phyloP scores from a whole-genome alignment of 2,888 invertebrate genomes.

The Holacanthella duospinosa region DNA sequence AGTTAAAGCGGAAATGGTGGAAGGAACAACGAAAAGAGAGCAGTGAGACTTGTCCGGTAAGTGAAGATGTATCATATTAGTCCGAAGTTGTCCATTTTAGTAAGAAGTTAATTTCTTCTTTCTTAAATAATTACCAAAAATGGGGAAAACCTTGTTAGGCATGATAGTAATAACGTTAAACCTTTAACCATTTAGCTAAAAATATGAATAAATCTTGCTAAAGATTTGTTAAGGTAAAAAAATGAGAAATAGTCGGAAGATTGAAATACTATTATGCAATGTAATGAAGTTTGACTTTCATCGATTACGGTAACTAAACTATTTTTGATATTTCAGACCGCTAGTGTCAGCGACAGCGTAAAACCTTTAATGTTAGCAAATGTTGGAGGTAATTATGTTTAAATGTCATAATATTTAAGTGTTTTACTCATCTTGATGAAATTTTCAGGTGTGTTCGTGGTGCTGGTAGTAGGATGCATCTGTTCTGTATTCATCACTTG shows the following conservation, averaged over 20 bases:
- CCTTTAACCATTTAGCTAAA: neutral
- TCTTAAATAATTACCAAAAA: neutral
- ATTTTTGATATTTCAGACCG: constrained; percentile 33
- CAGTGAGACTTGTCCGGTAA: constrained; percentile 42
- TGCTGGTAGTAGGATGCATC: constrained; percentile 83
- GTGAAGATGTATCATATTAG: neutral
- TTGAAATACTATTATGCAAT: too few species aligned
- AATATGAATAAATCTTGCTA: neutral
- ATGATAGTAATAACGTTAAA: neutral
- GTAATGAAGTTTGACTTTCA: too few species aligned
- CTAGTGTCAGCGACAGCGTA: constrained; percentile 39
- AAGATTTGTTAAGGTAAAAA: too few species aligned
- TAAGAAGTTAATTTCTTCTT: neutral
- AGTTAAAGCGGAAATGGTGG: constrained; percentile 96
- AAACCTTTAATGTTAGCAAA: constrained; percentile 70
- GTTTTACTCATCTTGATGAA: neutral
- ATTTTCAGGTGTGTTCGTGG: constrained; percentile 67
- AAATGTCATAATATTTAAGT: constrained; percentile 40
- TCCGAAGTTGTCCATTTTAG: neutral
- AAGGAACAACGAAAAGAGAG: constrained; percentile 84
- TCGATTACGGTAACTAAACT: too few species aligned
- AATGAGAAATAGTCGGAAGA: too few species aligned
- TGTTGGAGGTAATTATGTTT: constrained; percentile 58
- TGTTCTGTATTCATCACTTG: constrained; percentile 87
- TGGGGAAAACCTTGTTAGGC: neutral